A percentile compares a stretch with the other conserved stretches of the same genome.
Conservation (phyloP, 2,888 invertebrate genomes). For the Cephus sareptanus region DNA sequence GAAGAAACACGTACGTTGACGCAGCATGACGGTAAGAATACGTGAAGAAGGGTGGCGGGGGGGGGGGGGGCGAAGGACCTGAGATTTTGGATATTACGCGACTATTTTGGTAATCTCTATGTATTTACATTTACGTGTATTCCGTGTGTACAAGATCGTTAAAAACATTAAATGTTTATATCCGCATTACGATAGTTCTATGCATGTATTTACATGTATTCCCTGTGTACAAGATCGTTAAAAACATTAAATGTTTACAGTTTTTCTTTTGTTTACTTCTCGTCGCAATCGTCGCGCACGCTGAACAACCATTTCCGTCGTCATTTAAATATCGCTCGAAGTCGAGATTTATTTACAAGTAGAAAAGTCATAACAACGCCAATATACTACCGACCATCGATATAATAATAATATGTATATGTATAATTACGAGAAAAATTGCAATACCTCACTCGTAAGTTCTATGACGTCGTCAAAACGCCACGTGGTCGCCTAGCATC, state of each 20-base stretch:
- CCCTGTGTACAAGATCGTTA: slow-evolving; percentile 63
- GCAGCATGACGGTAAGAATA: not conserved
- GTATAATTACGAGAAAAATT: slow-evolving; percentile 43
- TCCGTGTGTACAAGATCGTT: slow-evolving; percentile 63
- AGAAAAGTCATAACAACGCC: slow-evolving; percentile 36
- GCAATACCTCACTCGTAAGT: slow-evolving; percentile 16
- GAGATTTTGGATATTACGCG: not conserved
- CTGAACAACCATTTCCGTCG: not conserved
- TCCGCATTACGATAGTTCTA: slow-evolving; percentile 59
- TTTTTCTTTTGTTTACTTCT: slow-evolving; percentile 31
- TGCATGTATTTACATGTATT: slow-evolving; percentile 62
- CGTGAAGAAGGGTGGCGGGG: not conserved
- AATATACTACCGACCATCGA: slow-evolving; percentile 33
- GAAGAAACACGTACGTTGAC: not conserved
- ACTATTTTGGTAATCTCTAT: slow-evolving; percentile 57
- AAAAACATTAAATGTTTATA: slow-evolving; percentile 65
- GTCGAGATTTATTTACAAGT: slow-evolving; percentile 25
- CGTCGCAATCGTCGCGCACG: not conserved
- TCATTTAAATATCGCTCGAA: slow-evolving; percentile 10
- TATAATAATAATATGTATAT: slow-evolving; percentile 36
- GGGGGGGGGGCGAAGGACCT: not conserved
- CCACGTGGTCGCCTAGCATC: not conserved
- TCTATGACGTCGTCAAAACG: not conserved
- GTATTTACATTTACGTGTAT: slow-evolving; percentile 64
- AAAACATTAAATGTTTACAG: slow-evolving; percentile 63